Base-by-base conservation (phyloP, 1,140 invertebrate genomes). In the Bombus huntii region DNA sequence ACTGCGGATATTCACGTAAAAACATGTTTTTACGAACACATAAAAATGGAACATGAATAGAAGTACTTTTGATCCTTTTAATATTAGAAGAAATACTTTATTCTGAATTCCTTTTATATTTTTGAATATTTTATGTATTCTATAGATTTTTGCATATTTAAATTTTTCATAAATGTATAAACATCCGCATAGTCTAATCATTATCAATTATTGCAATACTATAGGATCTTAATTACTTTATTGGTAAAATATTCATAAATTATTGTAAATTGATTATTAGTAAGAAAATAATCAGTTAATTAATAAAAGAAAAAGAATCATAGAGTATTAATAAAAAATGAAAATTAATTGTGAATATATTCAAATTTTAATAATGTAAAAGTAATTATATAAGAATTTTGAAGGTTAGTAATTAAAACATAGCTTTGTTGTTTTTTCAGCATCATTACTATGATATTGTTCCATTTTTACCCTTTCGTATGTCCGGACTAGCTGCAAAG, bases 391-490 rank as follows among this genome's bases (percentile, higher is more conserved):
- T 71, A 34, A 39, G 5, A 28, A 71, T 39, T 71, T 39, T 39
- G 6, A 53, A 47, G 9, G 12, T 34, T 25, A 53, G 1, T 31
- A 74, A 28, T 37, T 76, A 25, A 74, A 66, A 53, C 15, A 65
- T 73, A 44, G 39, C n/a, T 78, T 65, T 72, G 10, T 73, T 59
- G 15, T 87, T 0, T 13, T 89, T 80, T 13, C 53, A 74, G 62
- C 13, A 42, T 77, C 39, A 25, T 28, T 70, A 62, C 72, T 83
- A 87, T 86, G 62, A n/a, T 39, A 81, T 25, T 62, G 53, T 62
- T 34, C 22, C 59, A 28, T 53, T 28, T 80, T n/a, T 74, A 91
- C 91, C 90, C 53, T 62, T 88, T 92, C 83, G 81, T 77, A 91
- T 89, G 87, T 73, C 83, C 39, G 75, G 89, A 53, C 57, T 88